phyloP scores from a whole-genome alignment of 2,797 vertebrate species.

The Eurystomus glaucurus region DNA sequence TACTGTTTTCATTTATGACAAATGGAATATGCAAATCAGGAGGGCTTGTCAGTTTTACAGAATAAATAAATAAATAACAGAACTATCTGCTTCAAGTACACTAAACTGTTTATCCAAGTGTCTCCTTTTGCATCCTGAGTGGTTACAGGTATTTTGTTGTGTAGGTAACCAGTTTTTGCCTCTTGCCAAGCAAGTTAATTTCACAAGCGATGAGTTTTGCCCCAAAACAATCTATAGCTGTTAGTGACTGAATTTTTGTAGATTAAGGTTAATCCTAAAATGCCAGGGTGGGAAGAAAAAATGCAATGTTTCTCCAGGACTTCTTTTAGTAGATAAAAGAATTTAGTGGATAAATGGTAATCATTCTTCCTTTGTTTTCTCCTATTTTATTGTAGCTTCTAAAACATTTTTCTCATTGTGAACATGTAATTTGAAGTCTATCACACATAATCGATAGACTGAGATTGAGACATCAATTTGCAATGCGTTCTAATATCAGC shows the following conservation, averaged over 20 bases:
- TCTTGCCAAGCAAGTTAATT: neutral
- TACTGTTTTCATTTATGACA: neutral
- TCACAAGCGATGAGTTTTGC: neutral
- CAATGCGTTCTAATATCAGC: neutral
- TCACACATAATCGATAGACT: neutral
- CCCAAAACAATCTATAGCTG: neutral
- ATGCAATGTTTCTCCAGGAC: neutral
- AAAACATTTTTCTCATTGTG: neutral
- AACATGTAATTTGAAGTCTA: neutral
- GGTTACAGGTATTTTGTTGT: neutral
- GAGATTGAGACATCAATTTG: neutral
- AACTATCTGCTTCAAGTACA: neutral
- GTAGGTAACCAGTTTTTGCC: neutral
- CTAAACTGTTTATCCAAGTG: neutral
- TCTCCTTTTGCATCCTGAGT: neutral
- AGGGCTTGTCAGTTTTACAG: neutral
- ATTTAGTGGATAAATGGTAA: neutral
- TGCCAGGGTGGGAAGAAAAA: neutral
- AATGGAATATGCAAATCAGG: neutral
- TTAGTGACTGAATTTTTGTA: neutral
- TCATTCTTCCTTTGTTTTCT: neutral
- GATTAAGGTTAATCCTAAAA: neutral
- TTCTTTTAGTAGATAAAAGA: neutral
- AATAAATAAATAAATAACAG: neutral
- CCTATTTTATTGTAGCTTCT: neutral